Base-by-base conservation (phyloP, 2,888 invertebrate species). In the Scaptomyza tumidula region DNA sequence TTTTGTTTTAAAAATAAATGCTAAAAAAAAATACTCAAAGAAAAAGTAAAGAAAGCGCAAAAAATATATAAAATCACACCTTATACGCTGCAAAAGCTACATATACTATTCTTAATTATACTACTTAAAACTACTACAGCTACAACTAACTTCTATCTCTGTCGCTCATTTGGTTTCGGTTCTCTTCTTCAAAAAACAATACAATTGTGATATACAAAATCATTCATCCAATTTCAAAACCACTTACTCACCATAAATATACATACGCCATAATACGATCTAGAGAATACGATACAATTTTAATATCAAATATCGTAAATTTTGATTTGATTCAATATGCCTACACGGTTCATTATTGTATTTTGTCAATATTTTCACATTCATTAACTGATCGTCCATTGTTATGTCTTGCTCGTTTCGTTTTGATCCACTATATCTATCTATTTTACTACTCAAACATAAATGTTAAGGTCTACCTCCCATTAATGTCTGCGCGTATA, bases 151-250 rank as follows among this genome's bases (percentile, higher is more conserved):
- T 66, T 68, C 69, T 69, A 69, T 77, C 75, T 81, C 86, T 86
- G 53, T 83, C 84, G 70, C 70, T 78, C 81, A 85, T 86, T 83
- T 78, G 63, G 63, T 86, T 81, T 88, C 74, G 77, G 58, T 73
- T 80, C 65, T 75, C 67, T 74, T 24, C 66, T 59, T 49, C 11
- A 35, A 35, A 35, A 54, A 53, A 52, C 59, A 62, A 16, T 49
- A 49, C 49, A 48, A 60, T 53, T 86, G 64, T 77, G 78, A 65
- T 69, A 63, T 61, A 37, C 65, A 33, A 45, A 54, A 9, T 57
- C 62, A 79, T 63, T 54, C 74, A 71, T 75, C 14, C 24, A 48
- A 14, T n/a, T 46, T 41, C 55, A 48, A 10, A 10, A 19, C 37
- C 24, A 37, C 59, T 9, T 11, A 9, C 39, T 35, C 33, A 52